These are phyloP conservation scores for Cranoglanis bouderius DNA, from an alignment of 2,113 vertebrate species.

Conservation along the genomic window DNA sequence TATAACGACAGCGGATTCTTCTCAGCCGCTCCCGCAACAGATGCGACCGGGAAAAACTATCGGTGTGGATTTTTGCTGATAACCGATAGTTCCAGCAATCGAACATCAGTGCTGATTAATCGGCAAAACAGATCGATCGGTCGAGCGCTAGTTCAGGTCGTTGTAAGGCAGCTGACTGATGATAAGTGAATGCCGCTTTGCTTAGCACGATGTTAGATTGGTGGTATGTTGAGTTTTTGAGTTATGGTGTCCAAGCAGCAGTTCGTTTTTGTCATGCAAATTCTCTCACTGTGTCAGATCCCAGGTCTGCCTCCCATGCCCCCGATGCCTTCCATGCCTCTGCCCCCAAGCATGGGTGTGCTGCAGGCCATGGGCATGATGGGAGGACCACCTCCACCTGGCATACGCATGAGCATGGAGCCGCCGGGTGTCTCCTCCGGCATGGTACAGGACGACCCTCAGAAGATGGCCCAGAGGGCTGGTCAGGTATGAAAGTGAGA, in stretches of 20 bases:
- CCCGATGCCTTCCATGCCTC: slow-evolving; percentile 74
- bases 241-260: background rate
- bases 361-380: slow-evolving; percentile 82
- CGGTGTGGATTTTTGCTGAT: too few species aligned
- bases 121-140: too few species aligned
- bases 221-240: background rate
- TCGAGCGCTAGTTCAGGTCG: background rate
- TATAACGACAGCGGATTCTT: too few species aligned
- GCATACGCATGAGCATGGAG: slow-evolving; percentile 76
- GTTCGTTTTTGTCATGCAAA: background rate
- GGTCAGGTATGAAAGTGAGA: background rate
- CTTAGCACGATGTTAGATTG: background rate
- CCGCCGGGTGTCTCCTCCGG: slow-evolving; percentile 74
- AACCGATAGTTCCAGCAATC: too few species aligned
- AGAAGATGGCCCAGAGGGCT: slow-evolving; percentile 81
- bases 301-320: slow-evolving; percentile 68
- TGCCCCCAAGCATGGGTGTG: slow-evolving; percentile 80
- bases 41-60: too few species aligned
- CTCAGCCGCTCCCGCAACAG: too few species aligned
- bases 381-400: slow-evolving; percentile 75
- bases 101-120: too few species aligned
- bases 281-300: slow-evolving; percentile 53
- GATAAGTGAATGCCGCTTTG: background rate
- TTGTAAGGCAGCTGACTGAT: background rate
- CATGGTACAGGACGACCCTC: slow-evolving; percentile 78